Evolutionary conservation across 2,888 invertebrate species (phyloP).

Genomic region (Diachrysia chrysitis): DNA sequence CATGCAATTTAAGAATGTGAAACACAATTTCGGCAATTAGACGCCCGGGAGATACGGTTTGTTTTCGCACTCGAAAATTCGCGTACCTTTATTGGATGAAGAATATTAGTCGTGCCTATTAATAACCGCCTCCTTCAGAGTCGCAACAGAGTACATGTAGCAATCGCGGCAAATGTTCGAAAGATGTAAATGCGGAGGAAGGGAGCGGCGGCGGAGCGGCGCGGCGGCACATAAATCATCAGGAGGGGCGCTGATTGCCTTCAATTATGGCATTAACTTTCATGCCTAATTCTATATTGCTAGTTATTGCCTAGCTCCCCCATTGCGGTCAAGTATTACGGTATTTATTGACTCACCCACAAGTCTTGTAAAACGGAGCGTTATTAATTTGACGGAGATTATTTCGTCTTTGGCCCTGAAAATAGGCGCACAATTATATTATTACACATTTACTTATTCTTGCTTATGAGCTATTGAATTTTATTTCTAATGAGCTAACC

Average conservation of each 20-base stretch:
- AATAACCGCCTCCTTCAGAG: slow-evolving; percentile 50
- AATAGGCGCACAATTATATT: not conserved
- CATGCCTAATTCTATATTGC: slow-evolving; percentile 83
- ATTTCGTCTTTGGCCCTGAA: not conserved
- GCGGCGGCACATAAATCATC: slow-evolving; percentile 80
- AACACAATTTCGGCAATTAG: slow-evolving; percentile 78
- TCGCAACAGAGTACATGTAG: slow-evolving; percentile 62
- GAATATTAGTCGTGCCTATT: slow-evolving; percentile 52
- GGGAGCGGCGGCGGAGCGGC: slow-evolving; percentile 47
- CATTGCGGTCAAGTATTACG: slow-evolving; percentile 67
- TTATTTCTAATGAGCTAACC: not conserved
- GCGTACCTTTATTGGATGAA: slow-evolving; percentile 24
- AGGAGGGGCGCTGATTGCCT: slow-evolving; percentile 84
- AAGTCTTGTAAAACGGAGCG: slow-evolving; percentile 12
- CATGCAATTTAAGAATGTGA: slow-evolving; percentile 86
- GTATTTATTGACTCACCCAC: slow-evolving; percentile 50
- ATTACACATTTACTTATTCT: not conserved
- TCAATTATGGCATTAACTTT: slow-evolving; percentile 88
- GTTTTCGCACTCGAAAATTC: slow-evolving; percentile 27
- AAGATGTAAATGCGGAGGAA: slow-evolving; percentile 79
- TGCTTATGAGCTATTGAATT: not conserved
- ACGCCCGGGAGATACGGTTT: slow-evolving; percentile 29
- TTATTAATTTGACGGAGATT: not conserved
- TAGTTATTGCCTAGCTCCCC: slow-evolving; percentile 65
- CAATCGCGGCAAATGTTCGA: slow-evolving; percentile 71